Evolutionary conservation across 2,113 vertebrate species (phyloP), one percentile per base, ranked within the genome.

Genomic region (Chloropsis cyanopogon): DNA sequence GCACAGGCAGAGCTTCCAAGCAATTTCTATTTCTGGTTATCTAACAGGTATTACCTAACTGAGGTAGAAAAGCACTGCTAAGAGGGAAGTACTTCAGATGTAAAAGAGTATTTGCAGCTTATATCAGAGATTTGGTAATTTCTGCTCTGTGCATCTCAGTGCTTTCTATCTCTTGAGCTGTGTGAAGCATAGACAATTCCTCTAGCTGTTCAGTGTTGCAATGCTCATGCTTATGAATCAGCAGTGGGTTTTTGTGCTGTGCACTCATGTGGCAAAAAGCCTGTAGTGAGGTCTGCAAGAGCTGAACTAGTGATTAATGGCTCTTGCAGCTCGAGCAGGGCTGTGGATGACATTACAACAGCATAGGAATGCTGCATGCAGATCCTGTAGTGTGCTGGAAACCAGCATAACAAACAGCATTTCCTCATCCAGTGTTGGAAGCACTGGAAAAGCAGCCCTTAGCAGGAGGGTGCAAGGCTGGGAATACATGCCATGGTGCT

Each of bases 401-500:
- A 57, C 23, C 26, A 52, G 31, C 21, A 47, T 5, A 90, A 42
- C 20, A 63, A 85, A 31, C 42, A 54, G 13, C 13, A 37, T 54
- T 63, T 88, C 85, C 42, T 52, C 37, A 33, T 57, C 35, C 31
- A 29, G 29, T 14, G 7, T 7, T 50, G 39, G 41, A 52, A 89
- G 68, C 28, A 39, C 37, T 70, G 60, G 31, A 75, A 77, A 63
- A 70, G 6, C 42, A 80, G 24, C 46, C n/a, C 14, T 76, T 26
- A 33, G 14, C 10, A 23, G 44, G 25, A 78, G 28, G 23, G 39
- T 33, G 50, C 60, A 70, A 75, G 25, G 69, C 31, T 39, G 18
- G 6, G 13, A 69, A 29, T 24, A 3, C 7, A 2, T 41, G 31
- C 29, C 41, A 1, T 11, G 17, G 11, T 9, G 1, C 21, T 31